Base-by-base conservation (phyloP, 2,797 vertebrate species). In the Orestias chungarensis region DNA sequence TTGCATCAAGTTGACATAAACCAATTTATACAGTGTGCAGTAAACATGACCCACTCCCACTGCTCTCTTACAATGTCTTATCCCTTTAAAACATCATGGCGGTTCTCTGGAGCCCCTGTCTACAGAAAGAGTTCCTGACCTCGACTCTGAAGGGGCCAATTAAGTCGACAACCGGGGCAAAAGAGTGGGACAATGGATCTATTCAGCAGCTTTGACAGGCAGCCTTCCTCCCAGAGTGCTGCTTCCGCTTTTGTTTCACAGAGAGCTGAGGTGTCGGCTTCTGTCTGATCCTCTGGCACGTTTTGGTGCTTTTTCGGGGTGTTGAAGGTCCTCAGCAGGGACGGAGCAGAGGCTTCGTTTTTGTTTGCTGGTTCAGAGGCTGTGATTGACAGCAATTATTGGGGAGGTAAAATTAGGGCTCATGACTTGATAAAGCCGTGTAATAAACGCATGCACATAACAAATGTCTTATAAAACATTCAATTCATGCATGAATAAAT, bases 381-480 rank as follows among this genome's bases (percentile, higher is more conserved):
- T 75, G 86, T 90, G 89, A 91, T 82, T 90, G 88, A 88, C 88
- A 86, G 87, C 84, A 83, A 86, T 90, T 86, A 88, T 87, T 52
- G 78, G 44, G 64, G 73, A 74, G 85, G 79, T 86, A 82, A 79
- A 64, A 49, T 15, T 54, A 81, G 86, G 80, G 75, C 59, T 38
- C 66, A 35, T 62, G 66, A 46, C 42, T 23, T 62, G 29, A 18
- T 10, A 49, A 64, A 74, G 31, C 64, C 4, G 1, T 62, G 71
- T 17, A 31, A 73, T 29, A 75, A 54, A 35, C 49, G 59, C 66
- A 64, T 42, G 33, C 38, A 71, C 23, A 15, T 46, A 73, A 38
- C 2, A 18, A 71, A 7, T 38, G 23, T 38, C 38, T n/a, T 50
- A 50, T 57, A 38, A 74, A 76, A 73, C 29, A 42, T 4, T 38